These are phyloP conservation scores for Novumbra hubbsi DNA, from an alignment of 2,797 vertebrate species.

Conservation along the genomic window DNA sequence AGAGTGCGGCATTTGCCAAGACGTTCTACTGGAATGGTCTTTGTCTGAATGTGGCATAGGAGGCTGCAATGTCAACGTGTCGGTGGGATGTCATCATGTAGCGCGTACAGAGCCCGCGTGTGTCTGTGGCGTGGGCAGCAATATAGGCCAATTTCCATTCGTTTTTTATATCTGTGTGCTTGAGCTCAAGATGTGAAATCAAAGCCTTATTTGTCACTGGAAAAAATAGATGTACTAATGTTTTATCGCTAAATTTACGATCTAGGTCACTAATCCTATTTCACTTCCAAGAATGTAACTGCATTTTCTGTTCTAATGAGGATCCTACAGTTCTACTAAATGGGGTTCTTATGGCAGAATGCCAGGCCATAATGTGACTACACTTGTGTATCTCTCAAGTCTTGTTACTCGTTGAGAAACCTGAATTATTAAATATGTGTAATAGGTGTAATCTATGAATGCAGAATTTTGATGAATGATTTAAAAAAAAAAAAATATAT, in stretches of 20 bases:
- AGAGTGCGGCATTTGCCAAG: conserved; percentile 24
- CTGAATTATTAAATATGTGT: conserved; percentile 42
- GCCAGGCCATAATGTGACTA: conserved; percentile 36
- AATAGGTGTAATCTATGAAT: conserved; percentile 26
- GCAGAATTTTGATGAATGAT: conserved; percentile 20
- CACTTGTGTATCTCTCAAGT: conserved; percentile 38
- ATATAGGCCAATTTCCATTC: conserved; percentile 39
- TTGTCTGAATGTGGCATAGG: conserved; percentile 31
- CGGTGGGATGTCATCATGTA: conserved; percentile 39
- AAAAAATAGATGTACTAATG: conserved; percentile 55
- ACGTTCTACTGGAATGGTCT: conserved; percentile 25
- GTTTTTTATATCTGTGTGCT: conserved; percentile 48
- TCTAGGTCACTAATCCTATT: conserved; percentile 67
- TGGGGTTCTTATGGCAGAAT: conserved; percentile 40
- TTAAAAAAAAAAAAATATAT: too few species aligned
- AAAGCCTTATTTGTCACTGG: conserved; percentile 30
- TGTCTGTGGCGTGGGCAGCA: conserved; percentile 19
- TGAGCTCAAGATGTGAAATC: conserved; percentile 36
- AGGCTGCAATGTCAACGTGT: conserved; percentile 17
- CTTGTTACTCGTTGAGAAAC: conserved; percentile 31
- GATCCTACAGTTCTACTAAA: conserved; percentile 56
- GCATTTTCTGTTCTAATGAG: conserved; percentile 57
- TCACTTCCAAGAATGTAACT: conserved; percentile 51
- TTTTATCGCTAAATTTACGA: conserved; percentile 60
- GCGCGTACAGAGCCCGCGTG: conserved; percentile 35